Conservation (phyloP, 2,888 invertebrate species). For the Lydus trimaculatus region DNA sequence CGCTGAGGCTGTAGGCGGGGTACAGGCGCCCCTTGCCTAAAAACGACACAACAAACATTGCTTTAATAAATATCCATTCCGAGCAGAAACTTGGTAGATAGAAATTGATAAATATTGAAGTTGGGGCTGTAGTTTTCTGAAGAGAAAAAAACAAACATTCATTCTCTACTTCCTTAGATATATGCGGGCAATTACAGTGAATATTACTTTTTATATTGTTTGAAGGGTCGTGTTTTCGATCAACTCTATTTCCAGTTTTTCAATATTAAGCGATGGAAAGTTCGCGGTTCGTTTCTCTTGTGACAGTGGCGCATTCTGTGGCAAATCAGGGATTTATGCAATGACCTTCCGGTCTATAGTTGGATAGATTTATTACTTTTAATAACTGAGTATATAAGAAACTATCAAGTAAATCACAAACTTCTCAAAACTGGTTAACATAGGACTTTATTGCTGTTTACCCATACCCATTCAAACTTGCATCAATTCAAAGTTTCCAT, state of each 20-base stretch:
- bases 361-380: conserved; percentile 50
- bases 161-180: background rate
- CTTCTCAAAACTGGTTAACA: conserved; percentile 31
- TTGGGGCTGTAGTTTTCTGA: background rate
- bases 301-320: conserved; percentile 35
- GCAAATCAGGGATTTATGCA: conserved; percentile 47
- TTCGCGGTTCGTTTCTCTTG: conserved; percentile 45
- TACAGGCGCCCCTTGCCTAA: conserved; percentile 83
- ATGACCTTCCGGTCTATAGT: conserved; percentile 35
- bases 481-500: conserved; percentile 1
- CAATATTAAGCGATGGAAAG: conserved; percentile 31
- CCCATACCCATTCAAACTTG: background rate
- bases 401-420: conserved; percentile 35
- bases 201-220: conserved; percentile 1
- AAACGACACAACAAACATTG: conserved; percentile 32
- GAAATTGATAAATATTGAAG: conserved; percentile 1
- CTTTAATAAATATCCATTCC: background rate
- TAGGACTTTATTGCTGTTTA: conserved; percentile 28
- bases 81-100: background rate
- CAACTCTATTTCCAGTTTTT: background rate
- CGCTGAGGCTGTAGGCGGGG: conserved; percentile 81
- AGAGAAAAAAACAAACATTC: background rate
- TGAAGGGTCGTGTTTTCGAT: background rate
- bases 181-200: conserved; percentile 8
- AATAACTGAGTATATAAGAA: conserved; percentile 47